Evolutionary conservation across 2,113 vertebrate genomes (phyloP).

Genomic region (Neolamprologus hecqui): DNA sequence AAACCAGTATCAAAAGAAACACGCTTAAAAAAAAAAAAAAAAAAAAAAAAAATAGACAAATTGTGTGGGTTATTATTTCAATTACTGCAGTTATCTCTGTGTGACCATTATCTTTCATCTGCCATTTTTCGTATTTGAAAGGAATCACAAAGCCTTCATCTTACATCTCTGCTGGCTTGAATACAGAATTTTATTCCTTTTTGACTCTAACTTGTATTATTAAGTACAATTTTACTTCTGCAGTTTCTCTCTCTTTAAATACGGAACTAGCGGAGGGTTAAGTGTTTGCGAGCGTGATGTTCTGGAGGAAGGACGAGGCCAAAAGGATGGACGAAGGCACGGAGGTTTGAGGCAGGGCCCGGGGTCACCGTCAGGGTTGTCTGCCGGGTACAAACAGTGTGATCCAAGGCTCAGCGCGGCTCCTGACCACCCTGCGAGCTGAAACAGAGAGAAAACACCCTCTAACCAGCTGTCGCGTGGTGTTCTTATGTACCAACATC

Average conservation of each 20-base stretch:
- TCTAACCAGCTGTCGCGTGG: not conserved
- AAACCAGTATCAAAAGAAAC: not conserved
- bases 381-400: not conserved
- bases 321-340: not conserved
- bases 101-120: not conserved
- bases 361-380: not conserved
- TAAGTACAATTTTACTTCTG: not conserved
- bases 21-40: not conserved
- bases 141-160: not conserved
- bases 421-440: not conserved
- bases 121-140: not conserved
- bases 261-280: not conserved
- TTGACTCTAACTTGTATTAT: not conserved
- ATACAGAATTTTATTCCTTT: not conserved
- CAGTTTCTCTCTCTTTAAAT: not conserved
- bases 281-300: not conserved
- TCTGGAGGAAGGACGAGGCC: constrained; percentile 4
- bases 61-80: not conserved
- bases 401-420: not conserved
- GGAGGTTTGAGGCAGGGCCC: not conserved
- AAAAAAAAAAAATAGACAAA: not conserved
- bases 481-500: not conserved
- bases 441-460: constrained; percentile 3
- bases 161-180: not conserved
- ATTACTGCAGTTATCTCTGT: constrained; percentile 1